phyloP scores from a whole-genome alignment of 1,140 invertebrate genomes.

The Drosophila mayri region DNA sequence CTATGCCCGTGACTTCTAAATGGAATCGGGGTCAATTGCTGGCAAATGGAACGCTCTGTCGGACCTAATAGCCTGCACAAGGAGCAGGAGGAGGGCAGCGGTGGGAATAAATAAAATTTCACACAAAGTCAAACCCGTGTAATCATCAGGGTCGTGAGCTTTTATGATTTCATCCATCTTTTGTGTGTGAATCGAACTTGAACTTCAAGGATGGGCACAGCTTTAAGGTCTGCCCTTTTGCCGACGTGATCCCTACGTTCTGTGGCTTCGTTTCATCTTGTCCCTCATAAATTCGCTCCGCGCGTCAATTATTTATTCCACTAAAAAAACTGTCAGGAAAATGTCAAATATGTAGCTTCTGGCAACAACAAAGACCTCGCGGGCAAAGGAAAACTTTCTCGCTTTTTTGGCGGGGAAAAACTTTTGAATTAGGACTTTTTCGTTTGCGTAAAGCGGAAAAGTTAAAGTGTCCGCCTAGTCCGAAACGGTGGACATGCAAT shows the following conservation, averaged over 20 bases:
- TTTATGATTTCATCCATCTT: slow-evolving; percentile 17
- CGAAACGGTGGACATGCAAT: slow-evolving; percentile 12
- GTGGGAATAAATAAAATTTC: slow-evolving; percentile 24
- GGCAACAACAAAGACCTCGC: slow-evolving; percentile 22
- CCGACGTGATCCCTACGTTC: neutral
- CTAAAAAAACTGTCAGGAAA: slow-evolving; percentile 40
- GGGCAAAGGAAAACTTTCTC: slow-evolving; percentile 33
- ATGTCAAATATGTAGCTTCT: slow-evolving; percentile 37
- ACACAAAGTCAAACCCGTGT: slow-evolving; percentile 19
- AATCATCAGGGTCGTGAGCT: slow-evolving; percentile 15
- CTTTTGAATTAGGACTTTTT: slow-evolving; percentile 55
- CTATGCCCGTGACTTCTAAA: neutral
- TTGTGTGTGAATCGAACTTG: neutral
- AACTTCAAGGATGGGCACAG: neutral
- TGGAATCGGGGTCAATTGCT: slow-evolving; percentile 18
- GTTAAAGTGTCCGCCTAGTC: slow-evolving; percentile 28
- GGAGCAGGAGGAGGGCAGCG: neutral
- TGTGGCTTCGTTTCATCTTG: slow-evolving; percentile 12
- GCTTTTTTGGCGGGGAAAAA: slow-evolving; percentile 35
- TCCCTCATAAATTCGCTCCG: slow-evolving; percentile 16
- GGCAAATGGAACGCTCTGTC: slow-evolving; percentile 15
- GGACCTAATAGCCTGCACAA: slow-evolving; percentile 9
- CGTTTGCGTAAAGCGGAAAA: slow-evolving; percentile 3
- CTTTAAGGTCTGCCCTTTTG: slow-evolving; percentile 2
- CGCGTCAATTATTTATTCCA: slow-evolving; percentile 45